These are phyloP conservation scores for Epizoanthus illoricatus DNA, from an alignment of 92 coral and sea anemone species.

Conservation along the genomic window DNA sequence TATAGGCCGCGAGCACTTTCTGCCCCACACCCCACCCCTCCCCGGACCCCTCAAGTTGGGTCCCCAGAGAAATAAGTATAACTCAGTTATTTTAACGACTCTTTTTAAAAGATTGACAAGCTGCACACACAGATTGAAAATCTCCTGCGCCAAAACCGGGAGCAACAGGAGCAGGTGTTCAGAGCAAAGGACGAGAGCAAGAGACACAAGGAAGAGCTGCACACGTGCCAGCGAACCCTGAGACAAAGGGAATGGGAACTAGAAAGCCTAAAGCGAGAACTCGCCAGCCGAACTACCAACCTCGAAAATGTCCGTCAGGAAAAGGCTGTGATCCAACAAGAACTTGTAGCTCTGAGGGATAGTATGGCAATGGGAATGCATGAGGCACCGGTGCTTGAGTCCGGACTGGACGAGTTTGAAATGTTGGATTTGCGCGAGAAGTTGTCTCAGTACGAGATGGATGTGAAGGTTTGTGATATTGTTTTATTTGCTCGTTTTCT, in stretches of 20 bases:
- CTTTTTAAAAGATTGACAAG: slow-evolving; percentile 39
- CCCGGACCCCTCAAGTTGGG: too few species aligned
- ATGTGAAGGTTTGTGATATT: slow-evolving; percentile 34
- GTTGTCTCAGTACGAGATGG: slow-evolving; percentile 67
- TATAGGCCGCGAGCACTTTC: too few species aligned
- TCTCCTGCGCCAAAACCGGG: slow-evolving; percentile 79
- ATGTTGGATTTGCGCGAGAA: slow-evolving; percentile 62
- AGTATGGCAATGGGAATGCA: slow-evolving; percentile 74
- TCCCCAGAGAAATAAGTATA: too few species aligned
- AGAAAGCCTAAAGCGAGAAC: slow-evolving; percentile 88
- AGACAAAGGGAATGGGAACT: slow-evolving; percentile 88
- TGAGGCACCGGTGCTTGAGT: slow-evolving; percentile 78
- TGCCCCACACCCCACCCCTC: too few species aligned
- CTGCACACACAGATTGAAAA: slow-evolving; percentile 64
- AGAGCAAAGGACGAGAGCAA: slow-evolving; percentile 78
- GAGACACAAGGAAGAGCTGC: slow-evolving; percentile 75
- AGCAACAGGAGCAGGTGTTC: slow-evolving; percentile 84
- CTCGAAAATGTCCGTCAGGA: slow-evolving; percentile 79
- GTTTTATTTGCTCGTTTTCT: background rate
- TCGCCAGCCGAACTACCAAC: slow-evolving; percentile 56
- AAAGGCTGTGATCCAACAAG: slow-evolving; percentile 82
- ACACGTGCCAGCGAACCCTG: slow-evolving; percentile 73
- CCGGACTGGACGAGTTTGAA: slow-evolving; percentile 83
- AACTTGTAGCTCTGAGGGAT: slow-evolving; percentile 77
- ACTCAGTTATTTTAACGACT: background rate